Base-by-base conservation (phyloP, 2,888 invertebrate species). In the Monoplex corrugatus region DNA sequence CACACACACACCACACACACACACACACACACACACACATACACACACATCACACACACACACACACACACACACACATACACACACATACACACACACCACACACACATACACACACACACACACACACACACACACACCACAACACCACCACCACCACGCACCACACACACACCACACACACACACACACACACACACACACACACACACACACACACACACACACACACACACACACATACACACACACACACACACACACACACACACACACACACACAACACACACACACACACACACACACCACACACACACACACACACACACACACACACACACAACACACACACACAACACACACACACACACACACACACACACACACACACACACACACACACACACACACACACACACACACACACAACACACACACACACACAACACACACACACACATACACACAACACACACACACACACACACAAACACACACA, bases 351-450 rank as follows among this genome's bases (percentile, higher is more conserved):
- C 8, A 68, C 2, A 23, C 68, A 68, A 6, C 23, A 50, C 16
- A 16, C 38, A 75, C 13, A 35, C 13, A 75, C 38, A 75, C 16
- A 75, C 16, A 50, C 68, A 72, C 13, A 35, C 23, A 32, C 6
- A 78, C 32, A 6, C 78, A 16, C 78, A 16, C 78, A 16, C 78
- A 78, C 78, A 78, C 8, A 78, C 78, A 78, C 78, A 78, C 78
- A 78, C 78, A 78, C 78, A 78, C 78, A 78, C 78, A 78, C 78
- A 78, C 78, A 78, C 78, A 78, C 78, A 78, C 8, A 78, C 75
- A 75, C 75, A 75, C 75, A 75, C 75, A 75, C 75, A 75, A 75
- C 75, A 75, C 75, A 75, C 75, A 75, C 75, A 75, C 75, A 50
- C 10, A 13, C 10, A 50, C 19, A 19, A 13, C 50, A 8, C 19